Evolutionary conservation across 2,797 vertebrate genomes (phyloP).

Genomic region (Sebastiscus albofasciatus): DNA sequence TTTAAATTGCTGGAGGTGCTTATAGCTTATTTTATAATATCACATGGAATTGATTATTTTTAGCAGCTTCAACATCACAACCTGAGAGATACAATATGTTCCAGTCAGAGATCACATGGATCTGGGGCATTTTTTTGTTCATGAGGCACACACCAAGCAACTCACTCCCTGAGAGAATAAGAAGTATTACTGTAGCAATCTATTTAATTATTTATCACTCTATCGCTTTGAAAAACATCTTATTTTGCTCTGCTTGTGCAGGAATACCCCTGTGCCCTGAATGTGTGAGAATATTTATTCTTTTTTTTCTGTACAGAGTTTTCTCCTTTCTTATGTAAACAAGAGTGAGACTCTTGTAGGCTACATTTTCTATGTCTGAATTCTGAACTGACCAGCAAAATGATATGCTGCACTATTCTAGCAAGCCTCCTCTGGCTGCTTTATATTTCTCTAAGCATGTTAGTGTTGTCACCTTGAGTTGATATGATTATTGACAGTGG

Average conservation of each 20-base stretch:
- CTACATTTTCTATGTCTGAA: neutral
- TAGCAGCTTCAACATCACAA: slow-evolving; percentile 21
- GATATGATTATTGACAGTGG: neutral
- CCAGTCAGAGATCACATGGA: slow-evolving; percentile 53
- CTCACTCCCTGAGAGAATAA: slow-evolving; percentile 58
- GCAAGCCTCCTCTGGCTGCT: neutral
- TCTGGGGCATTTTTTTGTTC: slow-evolving; percentile 59
- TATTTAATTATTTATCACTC: slow-evolving; percentile 69
- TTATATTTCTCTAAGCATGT: neutral
- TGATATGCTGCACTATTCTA: neutral
- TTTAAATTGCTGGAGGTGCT: neutral
- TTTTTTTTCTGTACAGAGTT: neutral
- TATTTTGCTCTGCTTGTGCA: slow-evolving; percentile 43
- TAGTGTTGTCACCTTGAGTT: neutral
- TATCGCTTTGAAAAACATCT: slow-evolving; percentile 50
- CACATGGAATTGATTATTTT: neutral
- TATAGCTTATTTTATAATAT: neutral
- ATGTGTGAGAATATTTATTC: slow-evolving; percentile 35
- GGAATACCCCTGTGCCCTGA: slow-evolving; percentile 37
- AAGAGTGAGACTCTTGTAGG: neutral
- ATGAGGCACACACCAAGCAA: slow-evolving; percentile 40
- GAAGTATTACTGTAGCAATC: slow-evolving; percentile 50
- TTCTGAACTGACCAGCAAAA: slow-evolving; percentile 5
- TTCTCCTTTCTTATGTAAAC: slow-evolving; percentile 29
- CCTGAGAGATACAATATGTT: slow-evolving; percentile 50